Evolutionary conservation across 2,888 invertebrate species (phyloP).

Genomic region (Meteorus cinctellus): DNA sequence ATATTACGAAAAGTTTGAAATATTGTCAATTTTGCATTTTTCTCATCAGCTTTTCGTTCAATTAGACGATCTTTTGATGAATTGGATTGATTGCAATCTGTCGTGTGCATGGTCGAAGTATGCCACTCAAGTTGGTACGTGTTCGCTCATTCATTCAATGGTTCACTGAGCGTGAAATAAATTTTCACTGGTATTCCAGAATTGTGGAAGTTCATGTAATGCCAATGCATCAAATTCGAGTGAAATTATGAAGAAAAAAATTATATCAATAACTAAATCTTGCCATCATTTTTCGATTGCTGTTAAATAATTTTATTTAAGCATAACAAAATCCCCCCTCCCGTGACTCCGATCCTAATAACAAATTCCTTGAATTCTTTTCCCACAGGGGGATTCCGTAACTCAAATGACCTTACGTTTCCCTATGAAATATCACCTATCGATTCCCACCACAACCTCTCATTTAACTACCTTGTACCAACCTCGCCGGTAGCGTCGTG

Average conservation of each 20-base stretch:
- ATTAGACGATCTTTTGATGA: not conserved
- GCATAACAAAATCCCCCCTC: slow-evolving; percentile 63
- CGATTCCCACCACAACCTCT: slow-evolving; percentile 51
- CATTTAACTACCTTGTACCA: slow-evolving; percentile 4
- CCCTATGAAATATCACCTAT: slow-evolving; percentile 56
- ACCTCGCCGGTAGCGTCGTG: not conserved
- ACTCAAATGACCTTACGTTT: slow-evolving; percentile 50
- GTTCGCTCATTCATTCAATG: slow-evolving; percentile 7
- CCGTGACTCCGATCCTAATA: slow-evolving; percentile 68
- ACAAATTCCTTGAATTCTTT: slow-evolving; percentile 67
- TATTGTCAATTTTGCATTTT: not conserved
- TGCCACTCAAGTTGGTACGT: slow-evolving; percentile 4
- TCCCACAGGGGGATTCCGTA: slow-evolving; percentile 67
- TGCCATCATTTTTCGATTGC: not conserved
- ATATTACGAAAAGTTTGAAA: too few relatives aligned
- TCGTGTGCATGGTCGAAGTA: not conserved
- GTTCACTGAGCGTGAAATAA: slow-evolving; percentile 21
- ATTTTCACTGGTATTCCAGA: not conserved
- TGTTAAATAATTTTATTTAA: not conserved
- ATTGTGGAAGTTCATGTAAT: not conserved
- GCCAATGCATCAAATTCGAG: not conserved
- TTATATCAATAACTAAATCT: not conserved
- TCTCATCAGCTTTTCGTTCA: slow-evolving; percentile 6
- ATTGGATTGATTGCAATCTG: not conserved
- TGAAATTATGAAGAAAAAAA: not conserved